Conservation (phyloP, 2,797 vertebrate genomes). For the Falco peregrinus region DNA sequence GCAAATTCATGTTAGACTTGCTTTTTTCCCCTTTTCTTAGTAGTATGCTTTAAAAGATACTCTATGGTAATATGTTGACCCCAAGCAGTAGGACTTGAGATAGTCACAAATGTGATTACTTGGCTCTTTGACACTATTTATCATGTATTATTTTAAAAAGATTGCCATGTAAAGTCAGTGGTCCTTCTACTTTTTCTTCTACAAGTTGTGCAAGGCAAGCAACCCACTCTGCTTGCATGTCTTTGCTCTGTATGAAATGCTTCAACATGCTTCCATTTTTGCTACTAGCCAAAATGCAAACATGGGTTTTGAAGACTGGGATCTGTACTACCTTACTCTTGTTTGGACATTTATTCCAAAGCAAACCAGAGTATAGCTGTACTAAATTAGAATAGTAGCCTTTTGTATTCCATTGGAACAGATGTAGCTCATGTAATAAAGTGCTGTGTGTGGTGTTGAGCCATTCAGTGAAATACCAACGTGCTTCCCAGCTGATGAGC, state of each 20-base stretch:
- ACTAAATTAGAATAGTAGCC: not conserved
- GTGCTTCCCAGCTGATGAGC: not conserved
- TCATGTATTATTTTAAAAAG: not conserved
- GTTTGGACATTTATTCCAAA: not conserved
- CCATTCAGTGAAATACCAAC: not conserved
- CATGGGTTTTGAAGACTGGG: not conserved
- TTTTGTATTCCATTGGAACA: not conserved
- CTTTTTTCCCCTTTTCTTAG: not conserved
- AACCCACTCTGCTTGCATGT: not conserved
- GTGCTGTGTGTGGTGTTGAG: not conserved
- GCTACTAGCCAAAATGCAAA: not conserved
- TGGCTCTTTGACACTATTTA: not conserved
- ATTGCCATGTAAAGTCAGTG: not conserved
- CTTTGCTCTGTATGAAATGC: not conserved
- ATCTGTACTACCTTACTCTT: not conserved
- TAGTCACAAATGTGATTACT: not conserved
- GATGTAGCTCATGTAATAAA: not conserved
- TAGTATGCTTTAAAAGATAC: not conserved
- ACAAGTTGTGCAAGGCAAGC: not conserved
- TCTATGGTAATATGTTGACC: not conserved
- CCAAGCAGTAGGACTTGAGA: not conserved
- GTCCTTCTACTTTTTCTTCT: not conserved
- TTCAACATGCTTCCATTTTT: not conserved
- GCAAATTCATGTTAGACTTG: not conserved
- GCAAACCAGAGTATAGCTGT: not conserved